Evolutionary conservation across 2,113 vertebrate genomes (phyloP).

Genomic region (Chamaea fasciata): DNA sequence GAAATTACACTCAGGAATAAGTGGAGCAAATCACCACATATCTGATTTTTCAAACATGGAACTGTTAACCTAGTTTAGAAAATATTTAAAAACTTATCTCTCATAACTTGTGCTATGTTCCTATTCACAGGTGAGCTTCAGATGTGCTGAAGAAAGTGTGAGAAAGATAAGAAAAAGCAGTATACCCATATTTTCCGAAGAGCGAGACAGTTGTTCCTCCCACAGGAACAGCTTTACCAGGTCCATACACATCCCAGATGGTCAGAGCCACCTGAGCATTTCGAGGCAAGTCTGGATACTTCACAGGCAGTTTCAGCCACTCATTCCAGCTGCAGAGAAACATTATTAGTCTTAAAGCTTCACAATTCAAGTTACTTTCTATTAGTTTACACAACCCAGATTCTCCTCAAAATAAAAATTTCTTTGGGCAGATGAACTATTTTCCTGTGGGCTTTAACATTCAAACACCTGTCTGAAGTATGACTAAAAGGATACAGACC

Average conservation of each 20-base stretch:
- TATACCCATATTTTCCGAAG: constrained; percentile 96
- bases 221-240: constrained; percentile 90
- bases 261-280: constrained; percentile 94
- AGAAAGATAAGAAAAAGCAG: background rate
- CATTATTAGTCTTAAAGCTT: background rate
- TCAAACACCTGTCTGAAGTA: background rate
- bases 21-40: rapidly evolving
- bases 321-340: constrained; percentile 89
- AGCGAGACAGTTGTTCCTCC: constrained; percentile 94
- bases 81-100: background rate
- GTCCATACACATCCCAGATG: constrained; percentile 96
- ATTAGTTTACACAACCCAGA: background rate
- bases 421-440: background rate
- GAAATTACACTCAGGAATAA: background rate
- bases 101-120: background rate
- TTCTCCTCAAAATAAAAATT: background rate
- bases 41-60: background rate
- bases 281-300: constrained; percentile 94
- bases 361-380: background rate
- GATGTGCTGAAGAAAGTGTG: no score
- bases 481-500: background rate
- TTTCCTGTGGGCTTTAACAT: background rate
- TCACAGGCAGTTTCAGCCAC: constrained; percentile 93
- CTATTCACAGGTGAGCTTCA: background rate
- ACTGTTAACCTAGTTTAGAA: background rate